These are phyloP conservation scores for Riparia riparia DNA, from an alignment of 2,113 vertebrate species.

Conservation along the genomic window DNA sequence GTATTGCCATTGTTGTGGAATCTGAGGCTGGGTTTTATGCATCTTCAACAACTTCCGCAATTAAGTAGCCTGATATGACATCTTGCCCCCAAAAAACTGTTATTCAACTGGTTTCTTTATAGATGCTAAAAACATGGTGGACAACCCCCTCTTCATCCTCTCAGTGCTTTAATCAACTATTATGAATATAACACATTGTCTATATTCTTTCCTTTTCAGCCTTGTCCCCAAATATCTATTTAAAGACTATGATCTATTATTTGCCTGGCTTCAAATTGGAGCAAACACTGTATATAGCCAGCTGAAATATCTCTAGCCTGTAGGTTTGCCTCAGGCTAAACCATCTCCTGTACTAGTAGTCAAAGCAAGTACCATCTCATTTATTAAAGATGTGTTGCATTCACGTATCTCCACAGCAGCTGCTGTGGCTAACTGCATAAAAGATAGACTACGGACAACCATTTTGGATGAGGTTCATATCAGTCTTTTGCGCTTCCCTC, in stretches of 20 bases:
- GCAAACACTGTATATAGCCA: neutral
- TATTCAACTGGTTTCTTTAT: neutral
- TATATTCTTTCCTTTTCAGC: neutral
- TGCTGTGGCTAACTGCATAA: neutral
- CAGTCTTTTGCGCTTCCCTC: neutral
- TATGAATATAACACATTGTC: neutral
- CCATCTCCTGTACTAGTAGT: conserved; percentile 15
- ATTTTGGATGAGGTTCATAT: neutral
- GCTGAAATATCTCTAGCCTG: conserved; percentile 44
- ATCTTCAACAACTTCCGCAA: neutral
- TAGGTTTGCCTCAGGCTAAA: conserved; percentile 62
- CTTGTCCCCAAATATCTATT: neutral
- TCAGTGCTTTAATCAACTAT: neutral
- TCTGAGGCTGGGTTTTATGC: neutral
- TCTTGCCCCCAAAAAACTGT: neutral
- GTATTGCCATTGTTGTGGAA: neutral
- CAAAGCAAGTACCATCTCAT: conserved; percentile 38
- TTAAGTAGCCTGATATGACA: neutral
- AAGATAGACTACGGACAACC: neutral
- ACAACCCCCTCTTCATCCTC: neutral
- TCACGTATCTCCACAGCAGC: neutral
- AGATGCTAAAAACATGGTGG: neutral
- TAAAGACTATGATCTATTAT: conserved; percentile 13
- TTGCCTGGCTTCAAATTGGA: neutral
- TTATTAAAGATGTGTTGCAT: conserved; percentile 41